A percentile compares a stretch with the other conserved stretches of the same genome.
These are phyloP conservation scores for Tyrophagus putrescentiae DNA, from an alignment of 1,140 invertebrate genomes.

Conservation along the genomic window DNA sequence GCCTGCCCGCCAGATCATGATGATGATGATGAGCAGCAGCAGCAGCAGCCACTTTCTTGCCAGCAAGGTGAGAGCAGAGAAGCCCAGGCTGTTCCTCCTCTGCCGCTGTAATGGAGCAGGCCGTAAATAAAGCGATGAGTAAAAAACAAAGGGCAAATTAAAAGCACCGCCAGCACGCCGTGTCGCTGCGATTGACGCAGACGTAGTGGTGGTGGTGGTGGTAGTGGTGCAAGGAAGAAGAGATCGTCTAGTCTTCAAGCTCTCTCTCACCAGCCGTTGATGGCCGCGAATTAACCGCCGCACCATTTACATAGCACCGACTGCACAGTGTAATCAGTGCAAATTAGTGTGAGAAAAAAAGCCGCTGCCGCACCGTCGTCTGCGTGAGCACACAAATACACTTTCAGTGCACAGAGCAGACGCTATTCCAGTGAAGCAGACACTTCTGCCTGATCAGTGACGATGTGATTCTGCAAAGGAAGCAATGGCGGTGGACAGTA, in stretches of 20 bases:
- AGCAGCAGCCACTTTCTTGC: no score
- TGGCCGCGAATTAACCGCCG: slow-evolving; percentile 8
- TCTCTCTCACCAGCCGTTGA: no score
- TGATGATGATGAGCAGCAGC: no score
- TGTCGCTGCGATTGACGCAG: not conserved
- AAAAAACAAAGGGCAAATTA: slow-evolving; percentile 15
- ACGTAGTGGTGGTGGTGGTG: not conserved
- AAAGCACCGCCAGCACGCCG: slow-evolving; percentile 4
- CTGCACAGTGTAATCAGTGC: slow-evolving; percentile 5
- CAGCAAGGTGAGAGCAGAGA: not conserved
- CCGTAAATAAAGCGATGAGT: not conserved
- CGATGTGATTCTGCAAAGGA: no score
- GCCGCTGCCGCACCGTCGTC: not conserved
- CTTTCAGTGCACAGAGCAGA: no score
- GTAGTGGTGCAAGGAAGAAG: no score
- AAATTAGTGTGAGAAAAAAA: slow-evolving; percentile 14
- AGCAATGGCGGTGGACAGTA: no score
- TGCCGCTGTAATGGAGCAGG: not conserved
- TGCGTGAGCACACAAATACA: slow-evolving; percentile 7
- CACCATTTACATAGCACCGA: slow-evolving; percentile 7
- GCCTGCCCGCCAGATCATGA: no score
- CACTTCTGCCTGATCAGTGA: no score
- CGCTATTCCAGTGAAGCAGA: no score
- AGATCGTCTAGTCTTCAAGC: no score
- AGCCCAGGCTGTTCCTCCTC: not conserved